Evolutionary conservation across 2,797 vertebrate genomes (phyloP).

Genomic region (Anolis apletophallus): DNA sequence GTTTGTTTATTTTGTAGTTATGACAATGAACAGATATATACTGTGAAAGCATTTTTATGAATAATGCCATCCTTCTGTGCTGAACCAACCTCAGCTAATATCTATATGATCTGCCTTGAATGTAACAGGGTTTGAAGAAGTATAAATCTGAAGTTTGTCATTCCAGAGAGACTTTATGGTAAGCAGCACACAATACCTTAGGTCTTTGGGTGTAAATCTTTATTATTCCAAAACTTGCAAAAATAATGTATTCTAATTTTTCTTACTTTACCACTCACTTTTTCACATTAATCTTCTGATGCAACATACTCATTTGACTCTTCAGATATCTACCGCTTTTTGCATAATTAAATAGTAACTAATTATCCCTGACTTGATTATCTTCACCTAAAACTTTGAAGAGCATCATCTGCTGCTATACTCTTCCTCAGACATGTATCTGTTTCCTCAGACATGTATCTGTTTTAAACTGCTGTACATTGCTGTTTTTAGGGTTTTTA

Average conservation of each 20-base stretch:
- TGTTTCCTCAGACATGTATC: too few relatives aligned
- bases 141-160: neutral
- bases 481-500: too few relatives aligned
- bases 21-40: too few relatives aligned
- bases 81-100: neutral
- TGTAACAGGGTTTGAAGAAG: neutral
- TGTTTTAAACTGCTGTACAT: too few relatives aligned
- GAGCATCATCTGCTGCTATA: constrained; percentile 53
- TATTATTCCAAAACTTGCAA: constrained; percentile 52
- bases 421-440: too few relatives aligned
- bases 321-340: constrained; percentile 59
- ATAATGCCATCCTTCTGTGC: neutral
- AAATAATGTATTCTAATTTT: constrained; percentile 55
- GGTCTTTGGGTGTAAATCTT: constrained; percentile 24
- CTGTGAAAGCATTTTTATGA: neutral
- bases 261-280: constrained; percentile 52
- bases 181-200: neutral
- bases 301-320: constrained; percentile 48
- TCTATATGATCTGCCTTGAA: neutral
- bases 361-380: constrained; percentile 66
- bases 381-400: constrained; percentile 62
- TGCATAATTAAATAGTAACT: constrained; percentile 71
- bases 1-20: too few relatives aligned
- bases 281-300: constrained; percentile 42
- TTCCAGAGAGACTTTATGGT: constrained; percentile 47